Evolutionary conservation across 2,797 vertebrate species (phyloP).

Genomic region (Gymnoscopelus microlampas): DNA sequence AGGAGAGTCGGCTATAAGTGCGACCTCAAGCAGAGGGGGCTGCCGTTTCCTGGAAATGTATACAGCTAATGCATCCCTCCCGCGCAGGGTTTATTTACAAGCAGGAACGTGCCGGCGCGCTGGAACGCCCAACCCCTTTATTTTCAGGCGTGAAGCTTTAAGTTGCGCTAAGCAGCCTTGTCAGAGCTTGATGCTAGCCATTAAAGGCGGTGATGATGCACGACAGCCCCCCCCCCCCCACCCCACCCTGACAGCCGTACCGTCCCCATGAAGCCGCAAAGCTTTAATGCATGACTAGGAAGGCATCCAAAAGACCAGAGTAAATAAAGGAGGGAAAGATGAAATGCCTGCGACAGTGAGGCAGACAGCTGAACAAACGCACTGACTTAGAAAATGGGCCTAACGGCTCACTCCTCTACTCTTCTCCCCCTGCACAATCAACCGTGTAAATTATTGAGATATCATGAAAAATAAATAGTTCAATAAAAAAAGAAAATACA

Average conservation of each 20-base stretch:
- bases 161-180: slow-evolving; percentile 67
- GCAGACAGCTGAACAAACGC: slow-evolving; percentile 81
- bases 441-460: slow-evolving; percentile 79
- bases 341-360: slow-evolving; percentile 71
- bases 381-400: slow-evolving; percentile 75
- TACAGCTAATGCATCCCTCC: slow-evolving; percentile 54
- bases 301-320: slow-evolving; percentile 75
- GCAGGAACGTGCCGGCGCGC: slow-evolving; percentile 28
- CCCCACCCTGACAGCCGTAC: slow-evolving; percentile 59
- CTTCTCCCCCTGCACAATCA: slow-evolving; percentile 76
- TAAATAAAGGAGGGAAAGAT: slow-evolving; percentile 77
- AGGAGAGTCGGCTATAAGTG: slow-evolving; percentile 60
- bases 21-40: slow-evolving; percentile 37
- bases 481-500: slow-evolving; percentile 63
- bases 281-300: slow-evolving; percentile 77
- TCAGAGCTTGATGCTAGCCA: slow-evolving; percentile 71
- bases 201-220: slow-evolving; percentile 70
- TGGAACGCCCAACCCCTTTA: slow-evolving; percentile 50
- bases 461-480: slow-evolving; percentile 79
- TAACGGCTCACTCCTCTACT: slow-evolving; percentile 63
- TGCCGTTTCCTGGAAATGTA: slow-evolving; percentile 42
- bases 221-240: slow-evolving; percentile 22
- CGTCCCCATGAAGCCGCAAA: slow-evolving; percentile 67
- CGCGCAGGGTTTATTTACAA: slow-evolving; percentile 57
- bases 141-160: slow-evolving; percentile 57